Base-by-base conservation (phyloP, 2,113 vertebrate genomes). In the Hystrix brachyura region DNA sequence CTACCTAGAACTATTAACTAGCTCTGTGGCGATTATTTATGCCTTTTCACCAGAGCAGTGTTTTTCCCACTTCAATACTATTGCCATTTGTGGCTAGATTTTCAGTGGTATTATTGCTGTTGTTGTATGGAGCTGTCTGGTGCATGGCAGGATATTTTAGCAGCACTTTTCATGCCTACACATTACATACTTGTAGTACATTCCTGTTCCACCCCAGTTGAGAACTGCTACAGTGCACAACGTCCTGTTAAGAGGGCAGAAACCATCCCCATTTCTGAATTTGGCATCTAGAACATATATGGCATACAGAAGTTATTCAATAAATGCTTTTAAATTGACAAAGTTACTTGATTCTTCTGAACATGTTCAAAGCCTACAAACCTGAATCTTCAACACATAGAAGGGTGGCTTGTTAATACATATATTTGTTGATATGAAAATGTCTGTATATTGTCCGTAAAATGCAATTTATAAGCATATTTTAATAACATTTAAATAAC, bases 401-500 rank as follows among this genome's bases (percentile, higher is more conserved):
- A 72, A 11, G 55, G 12, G 57, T 57, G 53, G 46, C 29, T 62
- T 87, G 23, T 62, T 85, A 53, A 72, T 62, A 29, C 7, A 64
- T 62, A 29, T 10, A 64, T 62, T 21, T 87, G 23, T 71, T 92
- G 27, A 60, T 48, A 87, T 29, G 32, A 81, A 74, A 79, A 94
- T 71, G 76, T 48, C 23, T 57, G 93, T 7, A 29, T 11, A 76
- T 57, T 84, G 59, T 43, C 34, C 84, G 25, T 46, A 25, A 83
- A 91, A 90, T 2, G 1, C 1, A 62, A 65, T 76, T 81, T 59
- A 80, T 89, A 74, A 84, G 29, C 79, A 80, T 85, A 87, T 55
- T 55, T 25, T 92, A 74, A 89, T 69, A 94, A 84, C 65, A 94
- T 93, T 57, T 57, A 95, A 14, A 13, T 82, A 89, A 57, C 59